phyloP scores from a whole-genome alignment of 1,140 invertebrate species.

The Rhyzopertha dominica region DNA sequence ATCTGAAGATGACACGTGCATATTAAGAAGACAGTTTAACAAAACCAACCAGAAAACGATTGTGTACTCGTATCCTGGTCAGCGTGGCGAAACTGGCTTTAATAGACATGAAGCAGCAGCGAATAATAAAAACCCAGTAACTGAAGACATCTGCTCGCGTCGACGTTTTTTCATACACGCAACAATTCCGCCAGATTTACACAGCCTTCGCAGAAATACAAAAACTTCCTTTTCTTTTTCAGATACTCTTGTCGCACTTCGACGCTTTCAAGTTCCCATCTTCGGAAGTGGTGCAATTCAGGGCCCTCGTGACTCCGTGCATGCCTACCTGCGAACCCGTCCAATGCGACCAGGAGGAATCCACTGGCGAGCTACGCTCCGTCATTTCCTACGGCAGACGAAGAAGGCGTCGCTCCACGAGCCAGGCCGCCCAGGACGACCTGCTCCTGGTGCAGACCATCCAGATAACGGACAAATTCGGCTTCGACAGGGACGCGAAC shows the following conservation, averaged over 20 bases:
- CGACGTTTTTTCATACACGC: too few relatives aligned
- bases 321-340: slow-evolving; percentile 88
- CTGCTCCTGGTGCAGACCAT: slow-evolving; percentile 85
- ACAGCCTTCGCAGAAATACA: too few relatives aligned
- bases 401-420: slow-evolving; percentile 53
- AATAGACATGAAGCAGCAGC: too few relatives aligned
- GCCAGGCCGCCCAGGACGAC: slow-evolving; percentile 55
- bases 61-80: too few relatives aligned
- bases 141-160: too few relatives aligned
- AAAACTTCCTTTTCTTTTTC: slow-evolving; percentile 44
- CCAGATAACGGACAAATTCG: slow-evolving; percentile 89
- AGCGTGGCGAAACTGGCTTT: too few relatives aligned
- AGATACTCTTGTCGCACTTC: slow-evolving; percentile 85
- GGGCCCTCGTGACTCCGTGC: slow-evolving; percentile 87
- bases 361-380: slow-evolving; percentile 72
- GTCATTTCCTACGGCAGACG: slow-evolving; percentile 76
- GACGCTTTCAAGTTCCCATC: slow-evolving; percentile 96
- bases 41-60: too few relatives aligned
- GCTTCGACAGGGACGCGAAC: slow-evolving; percentile 60
- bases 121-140: too few relatives aligned
- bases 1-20: too few relatives aligned
- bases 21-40: too few relatives aligned
- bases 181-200: too few relatives aligned
- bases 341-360: slow-evolving; percentile 74
- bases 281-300: slow-evolving; percentile 90